phyloP scores from a whole-genome alignment of 2,888 invertebrate genomes.

The Epirrhoe tristata region DNA sequence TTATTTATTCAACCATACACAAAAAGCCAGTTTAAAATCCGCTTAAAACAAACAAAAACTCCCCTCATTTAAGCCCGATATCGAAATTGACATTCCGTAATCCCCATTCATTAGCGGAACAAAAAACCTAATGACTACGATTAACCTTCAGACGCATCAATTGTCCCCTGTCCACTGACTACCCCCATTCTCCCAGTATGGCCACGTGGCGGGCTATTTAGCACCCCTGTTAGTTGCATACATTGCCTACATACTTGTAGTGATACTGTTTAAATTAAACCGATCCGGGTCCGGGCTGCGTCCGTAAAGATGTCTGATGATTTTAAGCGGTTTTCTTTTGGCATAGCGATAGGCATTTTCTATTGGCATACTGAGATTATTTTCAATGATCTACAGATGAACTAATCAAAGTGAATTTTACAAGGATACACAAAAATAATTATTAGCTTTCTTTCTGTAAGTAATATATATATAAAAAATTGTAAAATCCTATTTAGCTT shows the following conservation, averaged over 20 bases:
- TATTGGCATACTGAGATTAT: too few relatives aligned
- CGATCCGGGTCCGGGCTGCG: not conserved
- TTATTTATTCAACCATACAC: not conserved
- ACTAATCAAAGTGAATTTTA: too few relatives aligned
- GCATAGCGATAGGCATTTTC: too few relatives aligned
- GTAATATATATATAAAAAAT: too few relatives aligned
- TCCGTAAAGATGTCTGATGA: too few relatives aligned
- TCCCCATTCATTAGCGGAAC: constrained; percentile 24
- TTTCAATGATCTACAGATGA: too few relatives aligned
- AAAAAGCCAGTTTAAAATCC: not conserved
- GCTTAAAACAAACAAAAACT: constrained; percentile 4
- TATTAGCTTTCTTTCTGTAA: too few relatives aligned
- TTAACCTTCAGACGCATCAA: constrained; percentile 35
- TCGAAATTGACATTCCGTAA: constrained; percentile 21
- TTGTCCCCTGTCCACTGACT: constrained; percentile 14
- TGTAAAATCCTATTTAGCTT: too few relatives aligned
- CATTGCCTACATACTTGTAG: too few relatives aligned
- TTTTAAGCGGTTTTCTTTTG: too few relatives aligned
- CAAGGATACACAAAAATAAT: too few relatives aligned
- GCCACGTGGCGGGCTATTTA: constrained; percentile 25
- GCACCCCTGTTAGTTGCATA: constrained; percentile 23
- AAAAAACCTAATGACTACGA: constrained; percentile 36
- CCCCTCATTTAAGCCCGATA: constrained; percentile 9
- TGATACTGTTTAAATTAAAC: not conserved
- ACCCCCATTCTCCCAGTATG: constrained; percentile 1